Evolutionary conservation across 2,797 vertebrate species (phyloP).

Genomic region (Staurois parvus): DNA sequence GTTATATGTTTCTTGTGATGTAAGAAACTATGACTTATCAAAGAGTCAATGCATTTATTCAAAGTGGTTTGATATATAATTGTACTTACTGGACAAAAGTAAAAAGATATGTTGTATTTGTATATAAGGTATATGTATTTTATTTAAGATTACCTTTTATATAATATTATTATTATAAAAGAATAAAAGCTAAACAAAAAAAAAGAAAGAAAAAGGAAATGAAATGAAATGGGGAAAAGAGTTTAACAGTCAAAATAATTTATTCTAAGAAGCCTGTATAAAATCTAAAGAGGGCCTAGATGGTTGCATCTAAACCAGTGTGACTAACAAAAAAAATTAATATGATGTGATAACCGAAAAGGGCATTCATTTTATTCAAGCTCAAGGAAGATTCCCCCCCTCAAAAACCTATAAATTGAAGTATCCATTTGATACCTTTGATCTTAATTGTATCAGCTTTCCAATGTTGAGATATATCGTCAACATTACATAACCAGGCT

Average conservation of each 20-base stretch:
- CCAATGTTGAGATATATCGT: slow-evolving; percentile 58
- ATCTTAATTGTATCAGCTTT: slow-evolving; percentile 63
- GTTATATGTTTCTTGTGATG: too few species aligned
- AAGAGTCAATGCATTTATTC: too few species aligned
- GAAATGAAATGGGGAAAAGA: too few species aligned
- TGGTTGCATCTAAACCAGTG: slow-evolving; percentile 65
- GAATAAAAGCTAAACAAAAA: too few species aligned
- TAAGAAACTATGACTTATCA: too few species aligned
- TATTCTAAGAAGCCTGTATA: slow-evolving; percentile 65
- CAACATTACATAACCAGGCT: slow-evolving; percentile 59
- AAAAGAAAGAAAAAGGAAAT: too few species aligned
- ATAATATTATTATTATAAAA: too few species aligned
- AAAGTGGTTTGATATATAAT: too few species aligned
- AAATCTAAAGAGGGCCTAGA: slow-evolving; percentile 64
- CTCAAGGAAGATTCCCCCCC: slow-evolving; percentile 44
- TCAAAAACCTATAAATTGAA: slow-evolving; percentile 63
- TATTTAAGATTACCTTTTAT: too few species aligned
- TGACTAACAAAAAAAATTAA: slow-evolving; percentile 65
- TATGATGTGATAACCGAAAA: slow-evolving; percentile 71
- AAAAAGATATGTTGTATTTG: too few species aligned
- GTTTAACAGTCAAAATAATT: slow-evolving; percentile 59
- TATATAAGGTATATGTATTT: too few species aligned
- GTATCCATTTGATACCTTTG: slow-evolving; percentile 60
- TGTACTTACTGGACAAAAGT: too few species aligned
- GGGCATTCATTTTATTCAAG: slow-evolving; percentile 65